Evolutionary conservation across 92 coral and sea anemone species (phyloP), one percentile per base, ranked within the genome.

Genomic region (Bergia sp.): DNA sequence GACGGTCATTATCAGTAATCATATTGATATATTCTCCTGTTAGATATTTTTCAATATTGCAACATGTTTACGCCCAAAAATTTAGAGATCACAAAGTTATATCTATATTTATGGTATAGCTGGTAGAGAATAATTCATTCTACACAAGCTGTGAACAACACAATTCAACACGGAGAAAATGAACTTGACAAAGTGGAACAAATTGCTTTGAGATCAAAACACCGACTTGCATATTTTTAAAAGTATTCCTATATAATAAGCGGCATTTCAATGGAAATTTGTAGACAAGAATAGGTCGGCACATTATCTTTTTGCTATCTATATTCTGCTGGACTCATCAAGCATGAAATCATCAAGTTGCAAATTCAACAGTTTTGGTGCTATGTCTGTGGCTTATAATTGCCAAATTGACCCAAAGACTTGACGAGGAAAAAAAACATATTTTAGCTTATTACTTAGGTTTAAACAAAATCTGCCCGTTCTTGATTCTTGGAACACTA

Each of bases 141-240:
- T 36, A 11, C n/a, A 4, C 85, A 37, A 37, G 37, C 7, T 38
- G 8, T 47, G 55, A 69, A 23, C 37, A 15, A 72, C 16, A 47
- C 79, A 44, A 15, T 84, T 37, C 66, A 72, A 40, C 18, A 45
- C 20, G 87, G 40, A 84, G 42, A 69, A 73, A 84, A 71, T 37
- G 78, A 49, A 47, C 47, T 84, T 71, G 87, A 47, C n/a, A 69
- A 15, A 37, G 79, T 36, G 20, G 15, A 80, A 16, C 71, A 58
- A 83, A 73, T 67, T 42, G 29, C 72, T 71, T 84, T 84, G 40
- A 69, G 72, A 55, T 29, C 85, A 80, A 80, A 80, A 57, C 44
- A 16, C 36, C 64, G 49, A 47, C 40, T 18, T 37, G 85, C 73
- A 57, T 61, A 18, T 12, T 20, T 64, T 57, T 55, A 50, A 80